Conservation (phyloP, 2,113 vertebrate species). For the Cynocephalus volans region DNA sequence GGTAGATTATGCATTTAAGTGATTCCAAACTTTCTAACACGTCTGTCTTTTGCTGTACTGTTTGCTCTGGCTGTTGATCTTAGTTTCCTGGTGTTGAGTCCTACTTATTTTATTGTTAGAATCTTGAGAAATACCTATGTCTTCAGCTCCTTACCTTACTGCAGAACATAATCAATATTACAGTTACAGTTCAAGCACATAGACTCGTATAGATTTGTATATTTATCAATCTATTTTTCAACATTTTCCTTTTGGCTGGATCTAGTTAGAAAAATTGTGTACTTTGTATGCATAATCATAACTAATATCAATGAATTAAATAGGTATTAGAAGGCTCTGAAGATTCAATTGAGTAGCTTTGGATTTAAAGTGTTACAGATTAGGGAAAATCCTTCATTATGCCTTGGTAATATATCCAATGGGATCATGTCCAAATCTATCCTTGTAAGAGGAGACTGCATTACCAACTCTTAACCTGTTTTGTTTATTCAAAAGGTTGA, state of each 20-base stretch:
- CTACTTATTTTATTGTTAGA: neutral
- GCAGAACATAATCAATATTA: neutral
- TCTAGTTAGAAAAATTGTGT: neutral
- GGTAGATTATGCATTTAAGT: neutral
- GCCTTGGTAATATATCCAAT: slow-evolving; percentile 15
- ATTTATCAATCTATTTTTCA: neutral
- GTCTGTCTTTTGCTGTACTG: neutral
- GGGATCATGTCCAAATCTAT: slow-evolving; percentile 68
- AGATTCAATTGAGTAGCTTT: neutral
- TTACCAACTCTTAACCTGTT: slow-evolving; percentile 64
- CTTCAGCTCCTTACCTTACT: neutral
- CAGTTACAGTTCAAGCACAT: neutral
- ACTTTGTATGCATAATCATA: neutral
- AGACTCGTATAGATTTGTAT: neutral
- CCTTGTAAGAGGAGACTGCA: slow-evolving; percentile 26
- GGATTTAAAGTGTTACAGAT: slow-evolving; percentile 41
- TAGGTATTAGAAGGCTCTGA: neutral
- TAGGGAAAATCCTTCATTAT: slow-evolving; percentile 36
- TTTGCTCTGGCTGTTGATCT: neutral
- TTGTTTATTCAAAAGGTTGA: slow-evolving; percentile 82
- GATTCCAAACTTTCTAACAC: neutral
- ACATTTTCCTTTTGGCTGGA: neutral
- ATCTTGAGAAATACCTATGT: neutral
- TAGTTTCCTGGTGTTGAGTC: neutral
- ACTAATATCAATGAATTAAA: neutral